Evolutionary conservation across 2,113 vertebrate species (phyloP).

Genomic region (Glaucomys volans): DNA sequence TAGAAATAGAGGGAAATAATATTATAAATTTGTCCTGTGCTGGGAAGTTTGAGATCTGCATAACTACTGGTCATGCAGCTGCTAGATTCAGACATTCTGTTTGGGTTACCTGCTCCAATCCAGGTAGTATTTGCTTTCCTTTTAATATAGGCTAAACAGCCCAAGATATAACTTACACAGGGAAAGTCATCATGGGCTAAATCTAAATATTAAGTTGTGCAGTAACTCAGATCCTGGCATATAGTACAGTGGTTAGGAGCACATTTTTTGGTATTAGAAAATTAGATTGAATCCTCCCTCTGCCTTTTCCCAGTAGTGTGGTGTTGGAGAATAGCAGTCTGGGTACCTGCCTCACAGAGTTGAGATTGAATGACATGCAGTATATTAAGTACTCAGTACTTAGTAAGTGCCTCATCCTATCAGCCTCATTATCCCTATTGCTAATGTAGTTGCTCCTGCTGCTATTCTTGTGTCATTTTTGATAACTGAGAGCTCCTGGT

Average conservation of each 20-base stretch:
- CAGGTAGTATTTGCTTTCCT: not conserved
- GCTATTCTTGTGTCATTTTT: not conserved
- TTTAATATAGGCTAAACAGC: not conserved
- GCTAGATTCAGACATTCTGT: not conserved
- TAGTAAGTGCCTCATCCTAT: not conserved
- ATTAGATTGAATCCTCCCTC: not conserved
- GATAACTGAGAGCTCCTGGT: not conserved
- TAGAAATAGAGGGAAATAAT: not conserved
- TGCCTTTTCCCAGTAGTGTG: not conserved
- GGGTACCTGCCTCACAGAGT: not conserved
- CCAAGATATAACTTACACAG: not conserved
- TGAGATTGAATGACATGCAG: not conserved
- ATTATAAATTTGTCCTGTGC: not conserved
- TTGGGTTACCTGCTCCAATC: not conserved
- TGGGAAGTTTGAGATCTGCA: not conserved
- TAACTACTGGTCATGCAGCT: not conserved
- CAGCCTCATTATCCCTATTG: not conserved
- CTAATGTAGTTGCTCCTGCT: not conserved
- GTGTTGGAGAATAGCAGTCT: not conserved
- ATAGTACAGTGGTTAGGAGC: not conserved
- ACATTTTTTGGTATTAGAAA: not conserved
- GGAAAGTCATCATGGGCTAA: not conserved
- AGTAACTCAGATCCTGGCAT: not conserved
- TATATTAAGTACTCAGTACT: not conserved
- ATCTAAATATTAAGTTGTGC: not conserved